Percentiles rank a stretch among this genome's conserved stretches.
These are phyloP conservation scores for Brachylomia viminalis DNA, from an alignment of 2,888 invertebrate genomes.

Conservation along the genomic window DNA sequence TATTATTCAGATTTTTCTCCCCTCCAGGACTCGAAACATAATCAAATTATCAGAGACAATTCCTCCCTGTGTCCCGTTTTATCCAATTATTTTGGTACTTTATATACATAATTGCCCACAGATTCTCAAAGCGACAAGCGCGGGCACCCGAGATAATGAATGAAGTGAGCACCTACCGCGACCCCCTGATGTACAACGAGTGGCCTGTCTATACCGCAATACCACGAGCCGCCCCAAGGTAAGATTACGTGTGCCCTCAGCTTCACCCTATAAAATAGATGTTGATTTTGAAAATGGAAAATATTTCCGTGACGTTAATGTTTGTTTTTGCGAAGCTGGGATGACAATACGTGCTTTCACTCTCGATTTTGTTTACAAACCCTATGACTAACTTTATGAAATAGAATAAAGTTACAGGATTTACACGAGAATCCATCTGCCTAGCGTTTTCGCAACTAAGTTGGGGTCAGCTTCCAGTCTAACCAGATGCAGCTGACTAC, in stretches of 20 bases:
- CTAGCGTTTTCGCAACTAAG: too few species aligned
- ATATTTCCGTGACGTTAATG: conserved; percentile 20
- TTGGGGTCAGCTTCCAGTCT: too few species aligned
- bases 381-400: neutral
- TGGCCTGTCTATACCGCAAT: conserved; percentile 93
- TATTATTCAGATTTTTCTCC: conserved; percentile 1
- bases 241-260: conserved; percentile 62
- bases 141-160: conserved; percentile 96
- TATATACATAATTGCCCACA: conserved; percentile 68
- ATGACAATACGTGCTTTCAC: conserved; percentile 2
- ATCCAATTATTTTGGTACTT: conserved; percentile 14
- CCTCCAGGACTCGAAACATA: neutral
- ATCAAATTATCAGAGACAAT: neutral
- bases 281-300: conserved; percentile 53
- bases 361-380: neutral
- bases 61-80: neutral
- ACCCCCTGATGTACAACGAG: conserved; percentile 95
- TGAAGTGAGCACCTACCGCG: conserved; percentile 95
- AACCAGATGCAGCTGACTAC: too few species aligned
- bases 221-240: conserved; percentile 89
- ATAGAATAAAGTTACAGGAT: neutral
- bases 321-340: conserved; percentile 13
- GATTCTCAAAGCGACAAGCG: conserved; percentile 96
- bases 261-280: conserved; percentile 22
- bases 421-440: too few species aligned